Evolutionary conservation across 2,888 invertebrate genomes (phyloP), one percentile per base, ranked within the genome.

Genomic region (Acleris sparsana): DNA sequence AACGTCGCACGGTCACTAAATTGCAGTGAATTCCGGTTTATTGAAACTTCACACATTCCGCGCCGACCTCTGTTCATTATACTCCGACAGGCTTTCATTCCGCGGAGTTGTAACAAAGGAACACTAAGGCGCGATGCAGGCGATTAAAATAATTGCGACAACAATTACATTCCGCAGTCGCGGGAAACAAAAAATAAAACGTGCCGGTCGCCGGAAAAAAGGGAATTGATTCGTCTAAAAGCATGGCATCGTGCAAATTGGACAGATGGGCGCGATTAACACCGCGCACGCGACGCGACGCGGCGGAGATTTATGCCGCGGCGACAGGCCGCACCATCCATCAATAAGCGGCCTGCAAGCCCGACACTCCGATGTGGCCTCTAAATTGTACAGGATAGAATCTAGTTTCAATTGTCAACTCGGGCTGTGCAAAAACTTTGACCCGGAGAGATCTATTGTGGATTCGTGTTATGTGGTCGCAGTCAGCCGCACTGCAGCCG

Each of bases 121-220:
- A 20, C 43, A 25, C 18, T 51, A 13, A 22, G 25, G 48, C 33
- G 56, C 43, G 20, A 13, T 39, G 49, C 18, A 18, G 49, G 39
- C 25, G 56, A 51, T 56, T 62, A 62, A 56, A 62, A 56, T 51
- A 56, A 56, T 62, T 51, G 62, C 62, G 43, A 18, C 48, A 44
- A 18, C 17, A 49, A 43, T 39, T 20, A 43, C 39, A 20, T 55
- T 53, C 55, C 18, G 20, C 55, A 43, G 20, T 16, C 43, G 20
- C 39, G 13, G 11, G 3, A 43, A 55, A 16, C 39, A 55, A 29
- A 53, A 46, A 53, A 53, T n/a, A 43, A 20, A 44, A 29, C 43
- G 56, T 46, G 16, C 17, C 25, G 0, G 48, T 58, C 20, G 49
- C 29, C 55, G 43, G 43, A 16, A 20, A 39, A 39, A 11, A n/a